Percentiles rank a stretch among this genome's conserved stretches.
Evolutionary conservation across 92 coral and sea anemone species (phyloP).

Genomic region (Pocillopora grandis): DNA sequence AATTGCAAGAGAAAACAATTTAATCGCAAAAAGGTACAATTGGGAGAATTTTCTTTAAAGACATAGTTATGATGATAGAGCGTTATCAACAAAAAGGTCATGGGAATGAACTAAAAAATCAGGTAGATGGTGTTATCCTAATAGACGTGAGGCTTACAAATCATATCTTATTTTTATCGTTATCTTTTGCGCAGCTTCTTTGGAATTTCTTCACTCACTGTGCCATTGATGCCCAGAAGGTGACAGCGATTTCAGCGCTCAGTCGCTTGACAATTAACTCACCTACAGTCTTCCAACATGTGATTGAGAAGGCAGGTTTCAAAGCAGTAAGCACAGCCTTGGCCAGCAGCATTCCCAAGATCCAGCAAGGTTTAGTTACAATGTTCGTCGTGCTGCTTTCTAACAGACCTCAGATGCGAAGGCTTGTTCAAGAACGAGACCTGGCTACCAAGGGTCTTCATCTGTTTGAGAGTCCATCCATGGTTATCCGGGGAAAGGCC

Average conservation of each 20-base stretch:
- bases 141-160: no score
- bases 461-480: constrained; percentile 87
- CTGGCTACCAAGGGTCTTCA: constrained; percentile 80
- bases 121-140: background rate
- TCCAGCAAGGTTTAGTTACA: constrained; percentile 88
- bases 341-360: constrained; percentile 80
- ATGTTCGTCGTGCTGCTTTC: constrained; percentile 89
- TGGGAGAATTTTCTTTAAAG: no score
- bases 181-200: constrained; percentile 66
- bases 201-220: constrained; percentile 98
- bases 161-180: background rate
- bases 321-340: constrained; percentile 77
- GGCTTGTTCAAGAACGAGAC: constrained; percentile 86
- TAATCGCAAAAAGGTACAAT: no score
- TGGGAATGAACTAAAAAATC: no score
- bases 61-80: no score
- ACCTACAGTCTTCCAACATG: constrained; percentile 88
- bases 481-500: constrained; percentile 85
- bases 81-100: no score
- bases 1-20: no score
- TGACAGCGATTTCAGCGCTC: constrained; percentile 91
- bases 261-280: constrained; percentile 82
- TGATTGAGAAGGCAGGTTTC: constrained; percentile 95
- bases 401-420: constrained; percentile 80
- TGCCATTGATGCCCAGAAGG: constrained; percentile 89